Evolutionary conservation across 2,113 vertebrate species (phyloP).

Genomic region (Neoarius graeffei): DNA sequence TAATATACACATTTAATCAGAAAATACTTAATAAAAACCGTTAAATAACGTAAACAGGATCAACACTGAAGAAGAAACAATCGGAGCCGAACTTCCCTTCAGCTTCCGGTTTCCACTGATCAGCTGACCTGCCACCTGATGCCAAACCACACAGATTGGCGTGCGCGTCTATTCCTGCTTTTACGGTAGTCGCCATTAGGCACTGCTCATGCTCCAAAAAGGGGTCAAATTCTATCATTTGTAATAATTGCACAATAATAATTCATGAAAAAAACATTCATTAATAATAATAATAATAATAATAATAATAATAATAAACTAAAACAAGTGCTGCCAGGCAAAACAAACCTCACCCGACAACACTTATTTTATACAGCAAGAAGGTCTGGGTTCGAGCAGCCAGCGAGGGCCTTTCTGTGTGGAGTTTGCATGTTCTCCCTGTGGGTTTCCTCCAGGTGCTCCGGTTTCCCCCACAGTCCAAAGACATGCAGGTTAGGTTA

Average conservation of each 20-base stretch:
- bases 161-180: not conserved
- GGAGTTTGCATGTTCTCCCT: no score
- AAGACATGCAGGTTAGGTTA: no score
- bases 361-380: no score
- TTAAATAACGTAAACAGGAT: not conserved
- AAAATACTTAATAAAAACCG: not conserved
- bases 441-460: no score
- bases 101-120: conserved; percentile 48
- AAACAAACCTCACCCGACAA: no score
- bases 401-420: no score
- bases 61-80: not conserved
- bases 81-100: conserved; percentile 3
- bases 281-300: no score
- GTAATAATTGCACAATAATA: not conserved
- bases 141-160: fast-evolving
- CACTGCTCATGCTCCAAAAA: not conserved
- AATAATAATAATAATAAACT: no score
- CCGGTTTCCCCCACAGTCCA: no score
- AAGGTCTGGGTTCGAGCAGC: no score
- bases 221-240: not conserved
- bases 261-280: no score
- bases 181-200: not conserved
- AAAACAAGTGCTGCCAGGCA: no score
- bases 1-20: not conserved
- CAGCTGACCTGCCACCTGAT: conserved; percentile 52